Evolutionary conservation across 1,140 invertebrate species (phyloP), one percentile per base, ranked within the genome.

Genomic region (Drosophila azteca): DNA sequence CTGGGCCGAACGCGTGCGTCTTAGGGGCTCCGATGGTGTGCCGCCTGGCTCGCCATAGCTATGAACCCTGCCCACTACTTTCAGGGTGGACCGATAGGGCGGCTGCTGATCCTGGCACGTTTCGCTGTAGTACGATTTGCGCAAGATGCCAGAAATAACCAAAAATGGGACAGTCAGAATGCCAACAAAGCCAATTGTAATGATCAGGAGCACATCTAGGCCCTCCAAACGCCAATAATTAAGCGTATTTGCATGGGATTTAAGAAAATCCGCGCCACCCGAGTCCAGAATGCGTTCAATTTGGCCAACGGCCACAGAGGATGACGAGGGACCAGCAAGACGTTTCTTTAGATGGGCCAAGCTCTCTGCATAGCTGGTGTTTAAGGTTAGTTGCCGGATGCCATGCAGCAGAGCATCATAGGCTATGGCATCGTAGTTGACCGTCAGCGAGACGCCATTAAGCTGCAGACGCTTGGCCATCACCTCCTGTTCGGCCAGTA

Each of bases 401-500:
- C 72, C 73, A 52, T 66, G 65, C 3, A 80, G 62, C 43, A 92
- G 29, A 24, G 78, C 64, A 61, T 89, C 89, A 43, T 90, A 90
- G 15, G 68, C 55, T 13, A 90, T 50, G 1, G 53, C 61, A 60
- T 91, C 83, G 41, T 88, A 91, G 22, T 49, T 53, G 5, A 90
- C 65, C 0, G 57, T 76, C 17, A 82, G 53, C 0, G 90, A 92
- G 0, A 77, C 87, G 49, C 60, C 82, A 39, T 61, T 87, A 3
- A 91, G 73, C 81, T 91, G 17, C 75, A 90, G 29, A 68, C 92
- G 46, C 91, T 91, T 72, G 11, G 92, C 90, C 79, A 94, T 94
- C 39, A 92, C 90, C 44, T 87, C 79, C 82, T 95, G 95, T 71
- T 96, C 95, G 3, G 91, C 92, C 43, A 93, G 93, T 6, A 95